Evolutionary conservation across 2,888 invertebrate genomes (phyloP).

Genomic region (Phaonia tiefii): DNA sequence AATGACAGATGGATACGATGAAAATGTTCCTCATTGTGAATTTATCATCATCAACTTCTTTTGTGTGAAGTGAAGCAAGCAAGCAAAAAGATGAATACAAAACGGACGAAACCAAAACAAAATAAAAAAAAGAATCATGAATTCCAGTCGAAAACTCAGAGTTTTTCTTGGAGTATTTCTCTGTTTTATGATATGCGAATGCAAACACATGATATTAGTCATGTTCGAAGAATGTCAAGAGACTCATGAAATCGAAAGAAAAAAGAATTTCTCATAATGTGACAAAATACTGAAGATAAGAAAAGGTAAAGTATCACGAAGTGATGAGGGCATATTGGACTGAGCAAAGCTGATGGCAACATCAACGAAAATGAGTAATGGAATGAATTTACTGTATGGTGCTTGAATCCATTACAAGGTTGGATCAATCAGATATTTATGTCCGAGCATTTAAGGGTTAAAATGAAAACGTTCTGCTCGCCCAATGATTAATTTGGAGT

Average conservation of each 20-base stretch:
- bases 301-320: slow-evolving; percentile 16
- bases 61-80: slow-evolving; percentile 22
- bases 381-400: background rate
- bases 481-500: slow-evolving; percentile 24
- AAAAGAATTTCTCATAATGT: slow-evolving; percentile 9
- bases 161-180: background rate
- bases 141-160: background rate
- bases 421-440: too few species aligned
- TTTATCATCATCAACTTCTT: slow-evolving; percentile 14
- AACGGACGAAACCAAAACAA: background rate
- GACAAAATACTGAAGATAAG: background rate
- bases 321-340: background rate
- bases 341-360: background rate
- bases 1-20: background rate
- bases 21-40: background rate
- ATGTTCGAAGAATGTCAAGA: slow-evolving; percentile 11
- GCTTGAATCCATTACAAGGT: too few species aligned
- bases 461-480: background rate
- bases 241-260: background rate
- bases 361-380: slow-evolving; percentile 14
- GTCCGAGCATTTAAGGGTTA: background rate
- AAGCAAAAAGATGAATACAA: slow-evolving; percentile 17
- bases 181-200: background rate
- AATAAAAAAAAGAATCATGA: background rate
- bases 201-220: slow-evolving; percentile 1